Base-by-base conservation (phyloP, 1,140 invertebrate genomes). In the Triops longicaudatus region DNA sequence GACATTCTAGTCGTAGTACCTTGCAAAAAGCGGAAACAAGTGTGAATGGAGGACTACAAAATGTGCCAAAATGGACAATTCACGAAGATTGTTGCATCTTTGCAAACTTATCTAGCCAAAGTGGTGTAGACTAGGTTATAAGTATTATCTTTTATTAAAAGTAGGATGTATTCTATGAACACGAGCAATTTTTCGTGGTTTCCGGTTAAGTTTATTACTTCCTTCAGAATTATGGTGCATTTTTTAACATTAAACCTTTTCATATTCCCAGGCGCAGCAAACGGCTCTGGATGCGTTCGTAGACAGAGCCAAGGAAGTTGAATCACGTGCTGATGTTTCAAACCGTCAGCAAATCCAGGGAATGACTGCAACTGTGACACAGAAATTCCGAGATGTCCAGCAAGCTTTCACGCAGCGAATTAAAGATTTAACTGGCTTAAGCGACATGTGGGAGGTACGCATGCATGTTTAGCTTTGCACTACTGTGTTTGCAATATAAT, bases 331-430 rank as follows among this genome's bases (percentile, higher is more conserved):
- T 0, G 89, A 92, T 81, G 80, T 83, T 9, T 81, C 84, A 1
- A 93, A 90, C 81, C 87, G 88, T 73, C 82, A 86, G 73, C 83
- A 84, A 22, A 90, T 94, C 77, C 86, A 89, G 73, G 80, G 85
- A 31, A 87, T 92, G 78, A 84, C 91, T 44, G 82, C 83, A 0
- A 85, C 88, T 43, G 87, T 93, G 14, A 90, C 89, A 74, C 86
- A 89, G 31, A 87, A 91, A 80, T 97, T 94, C 94, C 88, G 88
- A 76, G 85, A 90, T 14, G 83, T 93, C 1, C 87, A 94, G 27
- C 87, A 87, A 7, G 85, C 89, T 81, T 84, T 94, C 81, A 91
- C 91, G 78, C 86, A 85, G 76, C 85, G 90, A 75, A 85, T 88
- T 76, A 86, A 91, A 76, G 85, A 87, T 43, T 83, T 92, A 4